phyloP scores from a whole-genome alignment of 2,797 vertebrate genomes.

The Gymnopithys bicolor region DNA sequence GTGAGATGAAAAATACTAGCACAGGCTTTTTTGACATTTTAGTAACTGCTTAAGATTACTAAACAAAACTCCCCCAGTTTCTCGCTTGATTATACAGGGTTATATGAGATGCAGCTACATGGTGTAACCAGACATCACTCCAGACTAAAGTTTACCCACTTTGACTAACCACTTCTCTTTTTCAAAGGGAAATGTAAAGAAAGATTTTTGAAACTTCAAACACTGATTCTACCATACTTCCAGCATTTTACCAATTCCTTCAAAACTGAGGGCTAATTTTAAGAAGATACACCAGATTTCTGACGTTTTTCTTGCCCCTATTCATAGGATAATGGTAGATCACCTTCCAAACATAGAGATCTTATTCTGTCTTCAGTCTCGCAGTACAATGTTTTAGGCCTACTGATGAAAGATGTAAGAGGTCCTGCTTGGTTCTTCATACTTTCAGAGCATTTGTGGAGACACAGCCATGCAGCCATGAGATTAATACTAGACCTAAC shows the following conservation, averaged over 20 bases:
- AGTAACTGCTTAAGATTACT: background rate
- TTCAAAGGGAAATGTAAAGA: background rate
- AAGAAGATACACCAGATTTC: background rate
- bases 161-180: background rate
- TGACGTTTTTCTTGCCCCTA: background rate
- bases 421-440: background rate
- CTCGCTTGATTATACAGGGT: background rate
- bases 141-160: background rate
- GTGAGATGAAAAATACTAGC: slow-evolving; percentile 23
- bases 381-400: background rate
- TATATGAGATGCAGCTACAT: background rate
- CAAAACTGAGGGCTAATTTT: background rate
- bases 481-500: background rate
- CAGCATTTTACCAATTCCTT: background rate
- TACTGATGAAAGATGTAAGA: background rate
- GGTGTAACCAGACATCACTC: background rate
- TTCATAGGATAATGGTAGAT: background rate
- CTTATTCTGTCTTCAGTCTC: background rate
- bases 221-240: background rate
- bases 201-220: background rate
- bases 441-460: background rate
- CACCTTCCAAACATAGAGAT: background rate
- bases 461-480: background rate
- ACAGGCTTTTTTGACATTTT: background rate
- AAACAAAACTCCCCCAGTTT: background rate